Conservation (phyloP, 2,797 vertebrate species). For the Coregonus sp. region DNA sequence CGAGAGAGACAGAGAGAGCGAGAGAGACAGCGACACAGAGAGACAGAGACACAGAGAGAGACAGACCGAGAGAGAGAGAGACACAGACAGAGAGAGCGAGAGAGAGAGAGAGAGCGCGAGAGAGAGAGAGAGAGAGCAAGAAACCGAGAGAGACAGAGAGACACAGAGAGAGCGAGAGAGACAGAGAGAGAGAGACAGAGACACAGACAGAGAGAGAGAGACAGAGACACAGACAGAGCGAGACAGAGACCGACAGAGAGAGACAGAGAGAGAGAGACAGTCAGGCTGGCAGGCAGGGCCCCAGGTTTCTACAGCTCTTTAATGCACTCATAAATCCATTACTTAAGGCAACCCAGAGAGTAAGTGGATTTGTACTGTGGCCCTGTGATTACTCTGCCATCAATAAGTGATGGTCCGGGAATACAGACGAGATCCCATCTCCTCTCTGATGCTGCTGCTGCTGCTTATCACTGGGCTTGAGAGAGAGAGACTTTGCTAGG, state of each 20-base stretch:
- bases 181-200: too few relatives aligned
- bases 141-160: background rate
- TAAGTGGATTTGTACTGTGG: conserved; percentile 79
- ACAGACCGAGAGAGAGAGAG: background rate
- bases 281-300: conserved; percentile 74
- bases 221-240: background rate
- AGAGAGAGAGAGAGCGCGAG: too few relatives aligned
- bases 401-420: conserved; percentile 80
- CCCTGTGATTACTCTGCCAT: conserved; percentile 80
- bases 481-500: conserved; percentile 22
- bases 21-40: conserved; percentile 27
- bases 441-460: background rate
- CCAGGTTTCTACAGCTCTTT: conserved; percentile 73
- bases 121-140: background rate
- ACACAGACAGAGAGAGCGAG: background rate
- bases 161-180: background rate
- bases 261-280: conserved; percentile 40
- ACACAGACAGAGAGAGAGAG: too few relatives aligned
- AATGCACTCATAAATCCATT: conserved; percentile 84
- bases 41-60: background rate
- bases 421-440: conserved; percentile 68
- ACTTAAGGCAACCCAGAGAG: conserved; percentile 78
- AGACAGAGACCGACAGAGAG: background rate
- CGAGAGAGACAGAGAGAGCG: background rate
- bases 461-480: conserved; percentile 45